Evolutionary conservation across 2,113 vertebrate species (phyloP).

Genomic region (Odocoileus virginianus): DNA sequence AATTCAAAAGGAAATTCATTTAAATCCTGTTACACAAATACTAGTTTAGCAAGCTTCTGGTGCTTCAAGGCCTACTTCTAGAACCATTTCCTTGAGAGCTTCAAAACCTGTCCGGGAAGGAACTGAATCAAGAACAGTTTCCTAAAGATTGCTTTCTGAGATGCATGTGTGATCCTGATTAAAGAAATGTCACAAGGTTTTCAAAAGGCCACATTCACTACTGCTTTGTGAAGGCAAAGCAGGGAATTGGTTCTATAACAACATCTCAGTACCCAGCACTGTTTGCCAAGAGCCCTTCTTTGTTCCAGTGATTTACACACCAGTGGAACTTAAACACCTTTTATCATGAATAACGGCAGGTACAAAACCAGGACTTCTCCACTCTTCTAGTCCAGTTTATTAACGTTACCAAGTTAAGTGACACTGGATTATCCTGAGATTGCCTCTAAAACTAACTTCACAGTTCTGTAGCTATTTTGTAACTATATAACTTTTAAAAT

Average conservation of each 20-base stretch:
- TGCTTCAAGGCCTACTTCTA: neutral
- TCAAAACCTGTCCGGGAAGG: neutral
- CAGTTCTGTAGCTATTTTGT: neutral
- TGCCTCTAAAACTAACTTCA: neutral
- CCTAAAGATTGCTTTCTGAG: slow-evolving; percentile 13
- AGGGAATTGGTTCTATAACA: neutral
- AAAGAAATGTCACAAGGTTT: neutral
- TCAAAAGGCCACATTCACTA: neutral
- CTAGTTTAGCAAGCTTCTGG: neutral
- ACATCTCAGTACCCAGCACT: neutral
- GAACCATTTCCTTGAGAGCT: neutral
- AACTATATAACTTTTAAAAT: neutral
- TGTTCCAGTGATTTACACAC: neutral
- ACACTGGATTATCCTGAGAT: neutral
- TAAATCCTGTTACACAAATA: neutral
- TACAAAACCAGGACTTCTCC: neutral
- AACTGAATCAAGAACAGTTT: neutral
- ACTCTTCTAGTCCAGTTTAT: neutral
- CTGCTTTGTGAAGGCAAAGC: neutral
- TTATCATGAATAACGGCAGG: neutral
- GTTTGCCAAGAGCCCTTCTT: neutral
- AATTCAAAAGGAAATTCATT: neutral
- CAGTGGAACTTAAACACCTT: neutral
- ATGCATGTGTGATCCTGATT: neutral
- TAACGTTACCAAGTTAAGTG: neutral